Base-by-base conservation (phyloP, 1,140 invertebrate species). In the Drosophila bocki region DNA sequence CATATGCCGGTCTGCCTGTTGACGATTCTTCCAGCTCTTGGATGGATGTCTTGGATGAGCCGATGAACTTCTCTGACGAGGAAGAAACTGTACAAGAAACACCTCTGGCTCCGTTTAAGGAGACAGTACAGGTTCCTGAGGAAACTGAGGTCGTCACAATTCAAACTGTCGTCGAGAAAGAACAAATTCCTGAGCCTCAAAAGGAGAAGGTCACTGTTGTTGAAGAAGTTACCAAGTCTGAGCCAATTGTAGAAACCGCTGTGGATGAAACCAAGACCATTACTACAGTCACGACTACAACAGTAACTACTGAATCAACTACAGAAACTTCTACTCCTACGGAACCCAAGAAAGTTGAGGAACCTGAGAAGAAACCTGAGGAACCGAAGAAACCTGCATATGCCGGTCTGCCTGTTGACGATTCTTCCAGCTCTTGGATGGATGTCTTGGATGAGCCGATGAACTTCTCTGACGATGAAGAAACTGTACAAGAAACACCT, bases 41-140 rank as follows among this genome's bases (percentile, higher is more conserved):
- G 93, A 92, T 93, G 92, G 86, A 90, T 61, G 92, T 94, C 53
- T 68, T 95, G 45, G 94, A 95, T 70, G 93, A 60, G 0, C 44
- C 44, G 13, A 35, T 94, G 51, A 78, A 81, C 13, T 92, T 94
- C 62, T 88, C 91, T 19, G 92, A 93, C 56, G 93, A 93, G 15
- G 92, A 93, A 80, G 70, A 70, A 22, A 4, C 29, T 35, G 91
- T 93, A 17, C 22, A 29, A 39, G 39, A 37, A 54, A 37, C 51
- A 37, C 51, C 33, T 9, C 9, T 54, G 19, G 51, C 33, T 37
- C 33, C 26, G 5, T 4, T 26, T 26, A 2, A 26, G 3, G 26
- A 26, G 22, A 22, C 2, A 22, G 22, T 2, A 22, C 22, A 22
- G 22, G 22, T 22, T 22, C 22, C 22, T 2, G 22, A 22, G 2